Percentiles rank a stretch among this genome's conserved stretches.
These are phyloP conservation scores for Lycaena phlaeas DNA, from an alignment of 2,888 invertebrate species.

Conservation along the genomic window DNA sequence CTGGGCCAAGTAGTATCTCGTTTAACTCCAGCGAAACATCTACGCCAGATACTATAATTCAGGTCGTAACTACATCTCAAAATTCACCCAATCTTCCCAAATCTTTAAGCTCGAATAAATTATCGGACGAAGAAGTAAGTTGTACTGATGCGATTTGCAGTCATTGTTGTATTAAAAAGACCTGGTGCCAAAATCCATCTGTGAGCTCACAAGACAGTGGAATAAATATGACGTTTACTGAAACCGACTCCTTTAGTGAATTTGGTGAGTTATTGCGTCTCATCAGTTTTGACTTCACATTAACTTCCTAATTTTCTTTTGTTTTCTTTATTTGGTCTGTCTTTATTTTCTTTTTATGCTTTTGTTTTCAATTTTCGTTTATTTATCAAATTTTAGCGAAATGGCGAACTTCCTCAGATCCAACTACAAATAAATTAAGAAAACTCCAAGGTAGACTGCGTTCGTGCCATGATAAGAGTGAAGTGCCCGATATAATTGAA, in stretches of 20 bases:
- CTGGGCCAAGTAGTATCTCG: slow-evolving; percentile 60
- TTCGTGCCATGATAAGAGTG: slow-evolving; percentile 59
- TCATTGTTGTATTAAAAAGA: slow-evolving; percentile 68
- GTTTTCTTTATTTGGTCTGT: neutral
- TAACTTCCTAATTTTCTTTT: neutral
- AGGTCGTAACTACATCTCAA: slow-evolving; percentile 51
- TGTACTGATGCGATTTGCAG: slow-evolving; percentile 58
- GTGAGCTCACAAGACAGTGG: slow-evolving; percentile 85
- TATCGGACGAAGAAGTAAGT: slow-evolving; percentile 72
- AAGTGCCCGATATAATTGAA: slow-evolving; percentile 68
- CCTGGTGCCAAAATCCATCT: slow-evolving; percentile 78
- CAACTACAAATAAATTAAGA: slow-evolving; percentile 45
- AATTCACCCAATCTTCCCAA: slow-evolving; percentile 61
- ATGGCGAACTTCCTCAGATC: slow-evolving; percentile 53
- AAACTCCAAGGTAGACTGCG: slow-evolving; percentile 51
- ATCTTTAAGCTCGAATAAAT: slow-evolving; percentile 68
- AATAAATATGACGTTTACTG: slow-evolving; percentile 81
- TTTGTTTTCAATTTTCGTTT: neutral
- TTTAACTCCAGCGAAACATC: slow-evolving; percentile 70
- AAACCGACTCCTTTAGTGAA: slow-evolving; percentile 74
- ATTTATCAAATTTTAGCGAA: slow-evolving; percentile 34
- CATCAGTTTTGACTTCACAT: neutral
- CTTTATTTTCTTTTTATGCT: neutral
- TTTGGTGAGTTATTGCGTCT: slow-evolving; percentile 40
- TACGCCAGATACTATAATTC: slow-evolving; percentile 66